These are phyloP conservation scores for Radopholus similis DNA, from an alignment of 1,140 invertebrate genomes.

Conservation along the genomic window DNA sequence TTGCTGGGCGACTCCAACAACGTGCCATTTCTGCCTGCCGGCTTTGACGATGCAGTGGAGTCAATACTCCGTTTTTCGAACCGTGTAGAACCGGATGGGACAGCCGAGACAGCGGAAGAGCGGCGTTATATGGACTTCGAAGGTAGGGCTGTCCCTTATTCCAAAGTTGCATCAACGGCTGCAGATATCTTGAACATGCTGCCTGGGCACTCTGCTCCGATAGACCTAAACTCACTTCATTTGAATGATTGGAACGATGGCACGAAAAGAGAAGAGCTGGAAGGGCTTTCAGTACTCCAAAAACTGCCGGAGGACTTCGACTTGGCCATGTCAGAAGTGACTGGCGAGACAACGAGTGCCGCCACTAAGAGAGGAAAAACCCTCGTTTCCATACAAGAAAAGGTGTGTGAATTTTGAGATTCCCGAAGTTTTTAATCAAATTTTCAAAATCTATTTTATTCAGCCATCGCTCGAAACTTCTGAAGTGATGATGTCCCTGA, in stretches of 20 bases:
- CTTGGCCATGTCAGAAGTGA: no score
- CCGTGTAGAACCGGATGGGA: slow-evolving; percentile 9
- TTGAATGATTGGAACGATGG: slow-evolving; percentile 1
- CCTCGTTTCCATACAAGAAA: no score
- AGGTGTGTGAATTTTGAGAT: no score
- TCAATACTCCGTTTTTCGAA: slow-evolving; percentile 33
- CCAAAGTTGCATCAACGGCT: background rate
- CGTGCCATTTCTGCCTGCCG: slow-evolving; percentile 41
- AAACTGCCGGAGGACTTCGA: no score
- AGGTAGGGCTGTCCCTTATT: slow-evolving; percentile 21
- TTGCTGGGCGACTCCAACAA: slow-evolving; percentile 38
- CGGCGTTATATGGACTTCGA: slow-evolving; percentile 36
- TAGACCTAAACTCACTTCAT: slow-evolving; percentile 2
- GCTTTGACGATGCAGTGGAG: slow-evolving; percentile 39
- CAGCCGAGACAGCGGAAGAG: slow-evolving; percentile 30
- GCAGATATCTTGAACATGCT: slow-evolving; percentile 24
- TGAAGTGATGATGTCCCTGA: no score
- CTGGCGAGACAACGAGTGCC: no score
- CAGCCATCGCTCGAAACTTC: no score
- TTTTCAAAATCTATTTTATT: no score
- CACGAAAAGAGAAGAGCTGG: no score
- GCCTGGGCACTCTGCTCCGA: slow-evolving; percentile 19
- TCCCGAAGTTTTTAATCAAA: no score
- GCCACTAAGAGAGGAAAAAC: no score
- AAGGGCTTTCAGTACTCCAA: no score